Conservation (phyloP, 2,888 invertebrate genomes). For the Phytoseiulus persimilis region DNA sequence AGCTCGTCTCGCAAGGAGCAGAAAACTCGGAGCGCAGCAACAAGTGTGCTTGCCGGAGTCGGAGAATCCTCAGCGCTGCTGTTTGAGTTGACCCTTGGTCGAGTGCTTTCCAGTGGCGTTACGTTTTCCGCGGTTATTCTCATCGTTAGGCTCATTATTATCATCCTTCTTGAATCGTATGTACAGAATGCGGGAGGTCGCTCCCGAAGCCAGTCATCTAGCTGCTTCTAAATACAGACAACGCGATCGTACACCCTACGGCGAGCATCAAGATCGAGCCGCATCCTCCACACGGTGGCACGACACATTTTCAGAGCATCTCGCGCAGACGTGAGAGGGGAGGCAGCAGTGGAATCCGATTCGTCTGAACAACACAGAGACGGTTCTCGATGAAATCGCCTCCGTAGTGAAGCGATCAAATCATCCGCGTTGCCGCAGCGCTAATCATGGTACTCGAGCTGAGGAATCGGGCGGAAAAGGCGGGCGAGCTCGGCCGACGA, state of each 20-base stretch:
- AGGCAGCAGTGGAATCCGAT: too few species aligned
- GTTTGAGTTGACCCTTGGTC: too few species aligned
- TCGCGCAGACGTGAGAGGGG: too few species aligned
- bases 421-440: too few species aligned
- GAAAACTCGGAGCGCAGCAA: not conserved
- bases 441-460: too few species aligned
- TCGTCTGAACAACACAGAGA: too few species aligned
- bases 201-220: not conserved
- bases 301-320: too few species aligned
- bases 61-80: too few species aligned
- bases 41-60: too few species aligned
- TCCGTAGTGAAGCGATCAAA: too few species aligned
- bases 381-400: not conserved
- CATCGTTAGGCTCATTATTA: not conserved
- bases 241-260: not conserved
- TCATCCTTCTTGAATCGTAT: not conserved
- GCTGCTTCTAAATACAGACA: constrained; percentile 5
- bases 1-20: not conserved
- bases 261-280: not conserved
- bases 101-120: too few species aligned
- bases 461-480: not conserved
- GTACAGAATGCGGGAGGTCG: not conserved
- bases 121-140: not conserved
- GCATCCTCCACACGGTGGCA: not conserved
- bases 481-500: not conserved